Evolutionary conservation across 1,140 invertebrate genomes (phyloP), one percentile per base, ranked within the genome.

Genomic region (Psix sp.): DNA sequence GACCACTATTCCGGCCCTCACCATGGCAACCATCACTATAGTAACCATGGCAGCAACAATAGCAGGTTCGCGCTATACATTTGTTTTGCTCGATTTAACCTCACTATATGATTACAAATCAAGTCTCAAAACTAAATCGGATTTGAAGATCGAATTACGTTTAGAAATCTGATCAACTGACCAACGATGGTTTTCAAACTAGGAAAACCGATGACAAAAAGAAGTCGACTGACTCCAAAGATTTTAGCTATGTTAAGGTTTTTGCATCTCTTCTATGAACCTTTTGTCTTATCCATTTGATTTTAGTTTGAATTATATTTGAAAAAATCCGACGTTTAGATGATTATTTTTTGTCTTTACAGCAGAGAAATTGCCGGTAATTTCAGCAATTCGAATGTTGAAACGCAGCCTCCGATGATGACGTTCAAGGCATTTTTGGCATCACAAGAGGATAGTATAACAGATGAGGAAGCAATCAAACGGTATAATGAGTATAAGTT

Each of bases 401-500:
- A 93, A 79, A 93, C 93, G 0, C 95, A 98, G 78, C 94, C 97
- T 2, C 93, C 95, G 0, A 97, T 99, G 94, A 93, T 99, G 91
- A 94, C 95, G 0, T 97, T 99, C 83, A 99, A 99, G 87, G 94
- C 96, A 60, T 99, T 99, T 86, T 89, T 99, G 13, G 93, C 93
- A 15, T 95, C 96, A 10, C 97, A 98, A 87, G 98, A 99, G 88
- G 98, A 99, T 84, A 94, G 94, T 33, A 99, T 99, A 79, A 95
- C 95, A 31, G 97, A 99, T 76, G 96, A 98, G 65, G 97, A 99
- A 84, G 97, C 98, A 6, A 94, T 99, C 73, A 93, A 93, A 78
- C 98, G 98, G 80, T 99, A 99, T 88, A 97, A 97, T 85, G 98
- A 99, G 77, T 99, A 99, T 87, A 99, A 99, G 87, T 88, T 96